Percentiles rank a stretch among this genome's conserved stretches.
Evolutionary conservation across 2,113 vertebrate genomes (phyloP).

Genomic region (Shinisaurus crocodilurus): DNA sequence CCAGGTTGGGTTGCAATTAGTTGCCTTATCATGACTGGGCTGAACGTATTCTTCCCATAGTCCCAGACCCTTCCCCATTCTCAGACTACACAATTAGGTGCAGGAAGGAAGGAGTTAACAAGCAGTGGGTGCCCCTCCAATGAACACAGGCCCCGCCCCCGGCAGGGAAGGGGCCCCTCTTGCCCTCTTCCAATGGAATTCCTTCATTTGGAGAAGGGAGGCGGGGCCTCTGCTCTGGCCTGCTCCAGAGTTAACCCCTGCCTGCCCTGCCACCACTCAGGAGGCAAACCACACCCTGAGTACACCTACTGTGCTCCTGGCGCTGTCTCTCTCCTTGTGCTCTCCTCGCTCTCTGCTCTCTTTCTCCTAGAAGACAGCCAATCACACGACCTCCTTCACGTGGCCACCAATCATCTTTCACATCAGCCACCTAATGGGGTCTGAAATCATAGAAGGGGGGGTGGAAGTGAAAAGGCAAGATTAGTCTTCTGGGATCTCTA

Average conservation of each 20-base stretch:
- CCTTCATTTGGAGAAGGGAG: background rate
- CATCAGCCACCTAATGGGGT: background rate
- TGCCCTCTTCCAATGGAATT: background rate
- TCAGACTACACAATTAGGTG: background rate
- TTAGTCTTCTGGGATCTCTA: background rate
- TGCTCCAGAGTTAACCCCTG: background rate
- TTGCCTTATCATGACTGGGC: background rate
- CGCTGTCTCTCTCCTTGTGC: no score
- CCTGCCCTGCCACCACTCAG: background rate
- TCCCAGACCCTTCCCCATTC: no score
- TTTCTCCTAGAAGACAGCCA: background rate
- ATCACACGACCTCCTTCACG: background rate
- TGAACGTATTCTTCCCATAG: no score
- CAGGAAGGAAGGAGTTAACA: constrained; percentile 1
- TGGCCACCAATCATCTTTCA: constrained; percentile 26
- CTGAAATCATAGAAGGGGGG: background rate
- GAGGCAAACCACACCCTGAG: background rate
- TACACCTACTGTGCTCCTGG: background rate
- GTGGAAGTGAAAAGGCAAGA: background rate
- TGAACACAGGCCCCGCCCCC: background rate
- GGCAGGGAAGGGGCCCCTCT: background rate
- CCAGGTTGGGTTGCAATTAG: background rate
- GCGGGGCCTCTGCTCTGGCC: background rate
- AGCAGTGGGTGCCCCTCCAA: background rate
- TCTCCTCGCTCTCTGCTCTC: background rate